Conservation (phyloP, 2,888 invertebrate species). For the Polydrusus tereticollis region DNA sequence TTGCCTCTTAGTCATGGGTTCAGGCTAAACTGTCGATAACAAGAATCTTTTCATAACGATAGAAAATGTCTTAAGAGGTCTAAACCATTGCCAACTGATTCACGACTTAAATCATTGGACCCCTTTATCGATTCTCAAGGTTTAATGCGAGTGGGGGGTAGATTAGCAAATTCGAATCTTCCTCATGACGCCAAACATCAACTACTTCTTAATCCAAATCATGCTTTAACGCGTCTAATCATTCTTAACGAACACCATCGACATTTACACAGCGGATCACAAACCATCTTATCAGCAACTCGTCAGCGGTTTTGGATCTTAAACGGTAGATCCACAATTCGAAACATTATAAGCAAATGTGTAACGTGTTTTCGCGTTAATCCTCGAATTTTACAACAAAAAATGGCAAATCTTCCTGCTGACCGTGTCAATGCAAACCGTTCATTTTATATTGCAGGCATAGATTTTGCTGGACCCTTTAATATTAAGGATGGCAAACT, state of each 20-base stretch:
- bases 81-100: no score
- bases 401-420: conserved; percentile 45
- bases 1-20: no score
- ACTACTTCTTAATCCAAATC: conserved; percentile 26
- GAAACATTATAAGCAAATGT: conserved; percentile 32
- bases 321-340: conserved; percentile 20
- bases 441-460: conserved; percentile 37
- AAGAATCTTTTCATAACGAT: no score
- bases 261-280: conserved; percentile 38
- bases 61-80: no score
- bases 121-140: no score
- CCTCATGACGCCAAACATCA: conserved; percentile 26
- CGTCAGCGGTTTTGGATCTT: conserved; percentile 38
- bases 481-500: conserved; percentile 35
- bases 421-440: conserved; percentile 25
- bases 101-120: no score
- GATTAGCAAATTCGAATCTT: conserved; percentile 15
- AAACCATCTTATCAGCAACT: conserved; percentile 21
- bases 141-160: no score
- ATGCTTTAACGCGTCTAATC: conserved; percentile 31
- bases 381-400: conserved; percentile 8
- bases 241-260: conserved; percentile 30
- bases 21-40: no score
- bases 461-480: conserved; percentile 46
- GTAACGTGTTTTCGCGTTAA: conserved; percentile 34